Evolutionary conservation across 2,113 vertebrate genomes (phyloP), one percentile per base, ranked within the genome.

Genomic region (Gadus macrocephalus): DNA sequence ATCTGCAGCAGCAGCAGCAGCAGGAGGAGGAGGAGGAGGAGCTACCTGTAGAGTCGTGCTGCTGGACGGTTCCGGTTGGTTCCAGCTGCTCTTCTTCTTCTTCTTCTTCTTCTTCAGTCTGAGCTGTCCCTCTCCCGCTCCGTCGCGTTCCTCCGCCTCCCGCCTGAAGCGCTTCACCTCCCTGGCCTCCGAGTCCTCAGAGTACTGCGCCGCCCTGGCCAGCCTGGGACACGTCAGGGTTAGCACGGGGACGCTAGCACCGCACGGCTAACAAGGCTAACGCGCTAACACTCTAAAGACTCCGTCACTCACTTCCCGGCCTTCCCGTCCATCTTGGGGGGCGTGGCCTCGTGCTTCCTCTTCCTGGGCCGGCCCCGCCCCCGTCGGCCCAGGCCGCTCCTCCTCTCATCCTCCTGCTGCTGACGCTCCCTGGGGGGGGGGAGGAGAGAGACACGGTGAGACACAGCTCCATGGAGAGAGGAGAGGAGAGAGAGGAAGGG

Each of bases 361-460:
- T 99, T 99, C 89, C 95, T 90, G 38, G 97, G 97, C 91, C 97
- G 92, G 78, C 97, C 97, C 79, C 96, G 93, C 86, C 96, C 97
- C 83, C 96, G 92, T 89, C 95, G 90, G 56, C 90, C 90, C 83
- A 97, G 92, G 87, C 91, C 95, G 89, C 93, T 93, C 93, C 91
- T 95, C 90, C 94, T 94, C 73, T 99, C 95, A 81, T 98, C 94
- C 90, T 91, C 93, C 89, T 87, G 88, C 70, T 77, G 80, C 65
- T 78, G 79, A 6, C 84, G 86, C 73, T 91, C 89, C 53, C 89
- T 90, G 82, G 62, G 35, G 53, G 22, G 22, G 2, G 22, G 22
- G 22, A 25, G 22, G 63, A 38, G 31, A 20, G 12, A 66, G 15
- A 17, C 4, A 17, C 15, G 64, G 1, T 64, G 20, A 59, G 28